These are phyloP conservation scores for Drosophila ogumai DNA, from an alignment of 1,140 invertebrate species.

Conservation along the genomic window DNA sequence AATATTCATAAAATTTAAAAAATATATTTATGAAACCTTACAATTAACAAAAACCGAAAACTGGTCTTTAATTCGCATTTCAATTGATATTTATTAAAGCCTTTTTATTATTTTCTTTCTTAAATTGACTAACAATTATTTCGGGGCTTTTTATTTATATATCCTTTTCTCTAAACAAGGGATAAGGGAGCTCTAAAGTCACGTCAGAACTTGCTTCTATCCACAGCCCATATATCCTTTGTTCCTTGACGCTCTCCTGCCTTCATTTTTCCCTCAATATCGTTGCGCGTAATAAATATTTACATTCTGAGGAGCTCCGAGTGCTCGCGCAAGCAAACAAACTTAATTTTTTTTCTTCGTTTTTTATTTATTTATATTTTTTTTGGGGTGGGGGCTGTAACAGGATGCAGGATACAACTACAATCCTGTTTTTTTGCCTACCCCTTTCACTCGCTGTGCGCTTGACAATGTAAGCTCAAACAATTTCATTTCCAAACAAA, in stretches of 20 bases:
- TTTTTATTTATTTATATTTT: no score
- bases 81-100: background rate
- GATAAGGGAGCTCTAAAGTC: background rate
- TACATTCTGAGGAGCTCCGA: constrained; percentile 29
- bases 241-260: background rate
- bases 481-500: constrained; percentile 69
- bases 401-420: constrained; percentile 22
- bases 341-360: constrained; percentile 31
- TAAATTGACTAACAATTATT: constrained; percentile 7
- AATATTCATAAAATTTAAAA: no score
- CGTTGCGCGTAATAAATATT: constrained; percentile 64
- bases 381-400: background rate
- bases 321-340: constrained; percentile 50
- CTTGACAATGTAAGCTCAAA: constrained; percentile 65
- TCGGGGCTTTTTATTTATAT: background rate
- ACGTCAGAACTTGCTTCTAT: background rate
- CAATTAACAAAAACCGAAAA: background rate
- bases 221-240: constrained; percentile 9
- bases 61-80: background rate
- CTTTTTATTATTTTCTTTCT: background rate
- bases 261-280: constrained; percentile 25
- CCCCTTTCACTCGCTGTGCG: constrained; percentile 2
- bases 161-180: background rate
- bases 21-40: background rate
- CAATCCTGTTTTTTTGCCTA: constrained; percentile 4